Base-by-base conservation (phyloP, 2,113 vertebrate genomes). In the Apistogramma diplotaenia region DNA sequence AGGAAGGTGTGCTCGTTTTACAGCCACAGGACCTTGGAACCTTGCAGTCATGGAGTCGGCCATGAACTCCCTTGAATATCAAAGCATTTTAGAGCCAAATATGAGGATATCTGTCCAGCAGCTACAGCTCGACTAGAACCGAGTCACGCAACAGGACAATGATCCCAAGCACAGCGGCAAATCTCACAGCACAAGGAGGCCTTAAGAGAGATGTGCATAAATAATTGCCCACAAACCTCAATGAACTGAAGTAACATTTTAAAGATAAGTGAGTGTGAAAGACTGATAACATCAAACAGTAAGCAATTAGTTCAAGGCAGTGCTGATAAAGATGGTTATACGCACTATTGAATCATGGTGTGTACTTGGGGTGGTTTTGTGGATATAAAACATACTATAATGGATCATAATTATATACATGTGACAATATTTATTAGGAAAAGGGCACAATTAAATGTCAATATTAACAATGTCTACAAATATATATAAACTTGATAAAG, bases 401-500 rank as follows among this genome's bases (percentile, higher is more conserved):
- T n/a, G 43, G 15, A 51, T 51, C 25, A 70, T 4, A 57, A 57
- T 70, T 70, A 49, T 31, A 70, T 29, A 70, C 25, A 70, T 43
- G 16, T 49, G 16, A 6, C 19, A 31, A 70, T 43, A 49, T 70
- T 70, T 70, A 51, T 70, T 70, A 51, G 18, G 12, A 70, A 46
- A 67, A 27, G 21, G 9, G 31, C 2, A n/a, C 1, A 2, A 51
- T 3, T 51, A 70, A 70, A 1, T 27, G 23, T 70, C 0, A 2
- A 51, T 10, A n/a, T 31, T 70, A 13, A 49, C 16, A 49, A 70
- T 2, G 29, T 49, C 62, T 18, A 43, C 56, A 71, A 62, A 89
- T 78, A 76, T 81, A 85, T 81, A 86, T 15, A 75, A 25, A 72
- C 33, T 65, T 19, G 19, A 59, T n/a, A 74, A 78, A 67, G 31